Evolutionary conservation across 2,888 invertebrate species (phyloP).

Genomic region (Mythimna pallens): DNA sequence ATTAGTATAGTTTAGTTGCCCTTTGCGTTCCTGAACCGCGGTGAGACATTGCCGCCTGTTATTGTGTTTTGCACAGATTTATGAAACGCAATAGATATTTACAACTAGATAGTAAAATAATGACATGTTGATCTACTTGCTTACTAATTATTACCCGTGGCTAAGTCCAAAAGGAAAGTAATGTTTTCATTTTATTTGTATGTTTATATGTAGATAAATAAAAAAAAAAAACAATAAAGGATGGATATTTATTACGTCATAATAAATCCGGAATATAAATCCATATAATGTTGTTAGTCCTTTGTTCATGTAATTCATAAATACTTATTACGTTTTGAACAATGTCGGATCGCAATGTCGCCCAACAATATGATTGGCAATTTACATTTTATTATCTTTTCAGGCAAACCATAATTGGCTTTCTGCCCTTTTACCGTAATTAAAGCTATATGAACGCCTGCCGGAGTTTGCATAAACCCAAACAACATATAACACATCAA

Average conservation of each 20-base stretch:
- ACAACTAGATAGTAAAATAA: neutral
- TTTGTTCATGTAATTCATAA: conserved; percentile 53
- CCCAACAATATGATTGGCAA: conserved; percentile 73
- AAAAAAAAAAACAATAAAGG: conserved; percentile 7
- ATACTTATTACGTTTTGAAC: conserved; percentile 49
- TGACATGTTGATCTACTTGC: no score
- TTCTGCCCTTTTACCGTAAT: conserved; percentile 66
- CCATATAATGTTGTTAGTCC: conserved; percentile 43
- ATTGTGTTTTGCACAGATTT: conserved; percentile 23
- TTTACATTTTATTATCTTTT: conserved; percentile 76
- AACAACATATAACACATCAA: conserved; percentile 38
- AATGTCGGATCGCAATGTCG: conserved; percentile 64
- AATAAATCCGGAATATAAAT: conserved; percentile 38
- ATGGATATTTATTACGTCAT: conserved; percentile 27
- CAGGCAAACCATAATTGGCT: conserved; percentile 66
- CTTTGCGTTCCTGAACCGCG: no score
- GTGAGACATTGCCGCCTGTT: conserved; percentile 5
- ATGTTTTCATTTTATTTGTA: neutral
- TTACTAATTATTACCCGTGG: neutral
- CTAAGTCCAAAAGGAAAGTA: neutral
- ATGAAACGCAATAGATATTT: neutral
- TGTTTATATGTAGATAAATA: neutral
- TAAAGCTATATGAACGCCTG: conserved; percentile 51
- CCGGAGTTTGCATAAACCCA: conserved; percentile 33
- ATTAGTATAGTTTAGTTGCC: no score